Evolutionary conservation across 2,113 vertebrate species (phyloP).

Genomic region (Cottus gobio): DNA sequence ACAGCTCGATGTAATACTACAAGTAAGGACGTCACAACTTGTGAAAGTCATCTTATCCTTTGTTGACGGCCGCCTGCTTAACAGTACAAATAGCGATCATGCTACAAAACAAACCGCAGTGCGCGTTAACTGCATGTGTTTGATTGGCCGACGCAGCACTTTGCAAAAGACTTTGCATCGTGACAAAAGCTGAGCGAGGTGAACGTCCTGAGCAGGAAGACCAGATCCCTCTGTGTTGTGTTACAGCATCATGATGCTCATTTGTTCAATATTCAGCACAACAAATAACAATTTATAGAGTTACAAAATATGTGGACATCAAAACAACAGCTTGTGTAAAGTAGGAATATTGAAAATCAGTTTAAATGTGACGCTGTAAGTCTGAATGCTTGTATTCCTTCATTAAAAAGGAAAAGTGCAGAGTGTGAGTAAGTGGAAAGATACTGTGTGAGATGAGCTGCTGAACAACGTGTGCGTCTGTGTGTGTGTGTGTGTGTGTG

Average conservation of each 20-base stretch:
- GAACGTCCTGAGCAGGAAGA: neutral
- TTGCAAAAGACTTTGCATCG: neutral
- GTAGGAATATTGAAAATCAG: too few species aligned
- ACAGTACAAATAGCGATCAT: neutral
- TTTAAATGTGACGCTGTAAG: neutral
- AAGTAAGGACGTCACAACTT: neutral
- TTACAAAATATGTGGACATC: neutral
- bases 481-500: neutral
- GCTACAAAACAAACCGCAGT: neutral
- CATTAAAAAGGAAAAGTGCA: slow-evolving; percentile 47
- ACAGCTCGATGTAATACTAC: neutral
- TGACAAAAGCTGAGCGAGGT: neutral
- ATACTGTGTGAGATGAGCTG: slow-evolving; percentile 36
- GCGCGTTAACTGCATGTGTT: neutral
- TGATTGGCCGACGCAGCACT: neutral
- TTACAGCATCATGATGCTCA: neutral
- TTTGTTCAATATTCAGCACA: neutral
- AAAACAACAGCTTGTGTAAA: neutral
- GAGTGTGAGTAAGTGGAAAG: slow-evolving; percentile 35
- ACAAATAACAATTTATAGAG: neutral
- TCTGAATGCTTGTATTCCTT: slow-evolving; percentile 18
- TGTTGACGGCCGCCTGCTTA: neutral
- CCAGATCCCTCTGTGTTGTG: neutral
- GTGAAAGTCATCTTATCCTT: neutral
- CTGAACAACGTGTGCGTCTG: neutral